phyloP scores from a whole-genome alignment of 2,888 invertebrate species.

The Ommatoiulus sabulosus region DNA sequence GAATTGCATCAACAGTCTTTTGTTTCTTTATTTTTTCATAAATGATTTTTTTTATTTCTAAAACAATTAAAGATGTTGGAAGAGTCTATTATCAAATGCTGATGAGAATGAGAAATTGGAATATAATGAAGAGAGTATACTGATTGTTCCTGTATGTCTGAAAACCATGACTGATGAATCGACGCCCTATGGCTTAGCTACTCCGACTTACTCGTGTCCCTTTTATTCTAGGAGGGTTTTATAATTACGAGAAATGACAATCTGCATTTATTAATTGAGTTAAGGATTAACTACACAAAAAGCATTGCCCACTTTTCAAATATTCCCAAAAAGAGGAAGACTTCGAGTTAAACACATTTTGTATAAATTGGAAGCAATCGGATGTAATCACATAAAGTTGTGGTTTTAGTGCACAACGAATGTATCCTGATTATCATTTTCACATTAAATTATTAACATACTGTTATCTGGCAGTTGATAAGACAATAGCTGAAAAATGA shows the following conservation, averaged over 20 bases:
- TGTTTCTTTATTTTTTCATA: no score
- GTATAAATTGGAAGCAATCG: neutral
- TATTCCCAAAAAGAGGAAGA: neutral
- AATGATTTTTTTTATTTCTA: no score
- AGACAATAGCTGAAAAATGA: neutral
- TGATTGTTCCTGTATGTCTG: no score
- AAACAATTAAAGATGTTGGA: no score
- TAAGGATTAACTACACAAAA: neutral
- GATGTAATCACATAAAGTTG: neutral
- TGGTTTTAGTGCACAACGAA: neutral
- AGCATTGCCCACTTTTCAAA: neutral
- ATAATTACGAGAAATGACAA: neutral
- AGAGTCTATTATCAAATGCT: no score
- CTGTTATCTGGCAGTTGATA: slow-evolving; percentile 40
- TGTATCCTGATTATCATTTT: neutral
- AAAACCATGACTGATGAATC: no score
- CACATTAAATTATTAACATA: slow-evolving; percentile 9
- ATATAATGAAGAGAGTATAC: no score
- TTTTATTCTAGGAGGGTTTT: neutral
- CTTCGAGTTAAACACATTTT: neutral
- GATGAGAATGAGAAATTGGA: no score
- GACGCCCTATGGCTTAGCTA: neutral
- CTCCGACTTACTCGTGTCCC: neutral
- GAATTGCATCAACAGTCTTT: no score
- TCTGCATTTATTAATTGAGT: neutral